Evolutionary conservation across 37 sponge, comb jelly and placozoan species (phyloP).

Genomic region (Spongilla lacustris): DNA sequence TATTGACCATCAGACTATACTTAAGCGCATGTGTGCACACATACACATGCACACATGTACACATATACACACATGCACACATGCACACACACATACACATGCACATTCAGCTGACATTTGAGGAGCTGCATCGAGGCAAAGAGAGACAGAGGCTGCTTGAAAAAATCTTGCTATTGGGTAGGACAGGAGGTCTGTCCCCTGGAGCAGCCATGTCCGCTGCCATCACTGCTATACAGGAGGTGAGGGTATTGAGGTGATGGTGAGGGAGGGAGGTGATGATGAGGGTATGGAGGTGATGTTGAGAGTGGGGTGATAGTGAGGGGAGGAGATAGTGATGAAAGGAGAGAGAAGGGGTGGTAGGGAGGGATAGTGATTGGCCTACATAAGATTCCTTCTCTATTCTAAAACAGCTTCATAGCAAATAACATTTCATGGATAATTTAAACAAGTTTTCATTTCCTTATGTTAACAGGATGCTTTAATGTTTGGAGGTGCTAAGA

Average conservation of each 20-base stretch:
- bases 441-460: too few species aligned
- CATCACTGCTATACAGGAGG: constrained; percentile 43
- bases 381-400: too few species aligned
- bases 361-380: too few species aligned
- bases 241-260: not conserved
- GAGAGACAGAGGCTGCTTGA: constrained; percentile 40
- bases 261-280: not conserved
- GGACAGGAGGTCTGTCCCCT: constrained; percentile 48
- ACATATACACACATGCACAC: not conserved
- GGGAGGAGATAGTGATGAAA: too few species aligned
- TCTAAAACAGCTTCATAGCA: too few species aligned
- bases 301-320: too few species aligned
- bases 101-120: constrained; percentile 46
- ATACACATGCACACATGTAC: too few species aligned
- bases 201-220: constrained; percentile 29
- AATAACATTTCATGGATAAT: too few species aligned
- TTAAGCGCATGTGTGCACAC: not conserved
- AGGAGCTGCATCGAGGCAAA: constrained; percentile 46
- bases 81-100: not conserved
- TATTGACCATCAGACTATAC: not conserved
- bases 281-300: not conserved
- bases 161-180: constrained; percentile 26
- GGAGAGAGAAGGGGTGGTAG: too few species aligned
- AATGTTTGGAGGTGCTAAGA: constrained; percentile 46
- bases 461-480: constrained; percentile 42